phyloP scores from a whole-genome alignment of 1,140 invertebrate species.

The Spodoptera frugiperda region DNA sequence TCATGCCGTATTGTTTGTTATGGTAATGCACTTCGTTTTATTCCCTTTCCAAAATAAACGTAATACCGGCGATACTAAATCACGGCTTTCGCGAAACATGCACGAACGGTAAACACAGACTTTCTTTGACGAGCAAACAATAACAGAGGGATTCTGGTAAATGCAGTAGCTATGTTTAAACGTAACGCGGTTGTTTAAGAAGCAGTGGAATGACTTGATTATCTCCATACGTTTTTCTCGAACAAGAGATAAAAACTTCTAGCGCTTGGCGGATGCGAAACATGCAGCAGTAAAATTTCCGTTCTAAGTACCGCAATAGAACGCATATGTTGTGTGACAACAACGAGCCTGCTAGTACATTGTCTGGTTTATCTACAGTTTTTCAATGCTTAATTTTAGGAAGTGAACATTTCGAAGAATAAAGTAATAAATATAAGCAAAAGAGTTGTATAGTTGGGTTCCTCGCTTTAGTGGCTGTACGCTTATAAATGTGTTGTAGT shows the following conservation, averaged over 20 bases:
- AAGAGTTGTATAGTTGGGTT: too few relatives aligned
- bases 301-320: constrained; percentile 34
- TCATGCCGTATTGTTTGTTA: constrained; percentile 58
- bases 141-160: constrained; percentile 32
- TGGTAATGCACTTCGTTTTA: constrained; percentile 61
- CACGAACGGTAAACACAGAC: constrained; percentile 14
- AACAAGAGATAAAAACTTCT: constrained; percentile 28
- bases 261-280: constrained; percentile 26
- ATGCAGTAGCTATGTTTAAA: constrained; percentile 24
- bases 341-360: background rate
- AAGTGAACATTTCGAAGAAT: too few relatives aligned
- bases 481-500: too few relatives aligned
- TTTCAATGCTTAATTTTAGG: background rate
- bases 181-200: constrained; percentile 1
- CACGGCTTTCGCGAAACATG: constrained; percentile 31
- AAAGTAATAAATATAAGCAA: too few relatives aligned
- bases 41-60: constrained; percentile 55
- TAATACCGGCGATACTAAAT: constrained; percentile 21
- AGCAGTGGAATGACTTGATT: constrained; percentile 8
- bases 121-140: constrained; percentile 18
- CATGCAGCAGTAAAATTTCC: constrained; percentile 38
- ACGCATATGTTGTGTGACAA: constrained; percentile 24
- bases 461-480: too few relatives aligned
- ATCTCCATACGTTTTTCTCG: constrained; percentile 30
- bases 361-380: background rate